Base-by-base conservation (phyloP, 2,888 invertebrate species). In the Perdita meconis region DNA sequence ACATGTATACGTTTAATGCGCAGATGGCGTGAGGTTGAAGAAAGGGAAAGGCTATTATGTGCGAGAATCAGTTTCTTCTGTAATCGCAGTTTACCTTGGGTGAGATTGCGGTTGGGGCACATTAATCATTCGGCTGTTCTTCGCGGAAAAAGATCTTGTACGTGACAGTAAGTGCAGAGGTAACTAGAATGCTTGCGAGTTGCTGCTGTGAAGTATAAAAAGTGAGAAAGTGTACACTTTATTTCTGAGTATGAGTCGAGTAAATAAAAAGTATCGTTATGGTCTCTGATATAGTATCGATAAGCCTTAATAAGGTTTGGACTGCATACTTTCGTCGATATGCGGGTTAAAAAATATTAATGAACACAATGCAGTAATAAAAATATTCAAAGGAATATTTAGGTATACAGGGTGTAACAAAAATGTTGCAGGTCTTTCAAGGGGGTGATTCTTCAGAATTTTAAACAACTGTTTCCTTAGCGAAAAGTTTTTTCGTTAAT, bases 1-100 rank as follows among this genome's bases (percentile, higher is more conserved):
- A 56, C 71, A 51, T 60, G 60, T 53, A 75, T 63, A 71, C 63
- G 74, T 64, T 81, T 82, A 81, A 81, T 79, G 81, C 24, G n/a
- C 64, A 71, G 74, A 81, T 81, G 38, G 82, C 82, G 79, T 81
- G 82, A 26, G 40, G 40, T 51, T 50, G 16, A 26, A 55, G 50
- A 73, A 60, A 59, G 68, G 42, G 71, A 71, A 71, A 75, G 78
- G 67, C 68, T 60, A 50, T 30, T 57, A 34, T 47, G 47, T 38
- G 19, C 26, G 50, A 12, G 50, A 63, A 36, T 53, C 16, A 51
- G 47, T n/a, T 40, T 53, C 38, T 24, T 26, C 6, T 10, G 16
- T 56, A 61, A 63, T 69, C 53, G 60, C 26, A 38, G 12, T 16
- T 30, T 57, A 51, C 19, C 16, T 30, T 22, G 30, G 16, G 71